phyloP scores from a whole-genome alignment of 2,888 invertebrate species.

The Coleophora deauratella region DNA sequence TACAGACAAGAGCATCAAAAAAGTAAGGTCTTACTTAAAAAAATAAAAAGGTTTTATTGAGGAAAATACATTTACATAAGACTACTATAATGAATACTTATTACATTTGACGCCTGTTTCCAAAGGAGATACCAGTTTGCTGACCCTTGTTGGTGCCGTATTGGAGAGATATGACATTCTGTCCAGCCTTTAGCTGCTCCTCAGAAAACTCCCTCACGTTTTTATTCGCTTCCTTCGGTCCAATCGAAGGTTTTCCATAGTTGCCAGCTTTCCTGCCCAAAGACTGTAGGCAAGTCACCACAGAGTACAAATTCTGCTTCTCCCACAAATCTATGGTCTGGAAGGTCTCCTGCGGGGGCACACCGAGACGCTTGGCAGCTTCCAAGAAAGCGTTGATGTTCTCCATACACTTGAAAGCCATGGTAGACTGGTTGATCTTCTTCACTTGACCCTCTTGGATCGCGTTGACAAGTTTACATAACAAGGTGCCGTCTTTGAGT shows the following conservation, averaged over 20 bases:
- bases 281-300: slow-evolving; percentile 94
- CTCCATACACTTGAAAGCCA: slow-evolving; percentile 99
- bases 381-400: slow-evolving; percentile 96
- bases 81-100: slow-evolving; percentile 23
- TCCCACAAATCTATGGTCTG: slow-evolving; percentile 99
- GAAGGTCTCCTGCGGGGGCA: slow-evolving; percentile 95
- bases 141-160: slow-evolving; percentile 98
- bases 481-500: slow-evolving; percentile 90
- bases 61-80: slow-evolving; percentile 21
- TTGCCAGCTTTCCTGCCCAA: slow-evolving; percentile 93
- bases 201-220: slow-evolving; percentile 94
- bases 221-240: slow-evolving; percentile 96
- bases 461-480: slow-evolving; percentile 92
- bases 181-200: slow-evolving; percentile 94
- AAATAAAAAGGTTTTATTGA: slow-evolving; percentile 47
- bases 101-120: slow-evolving; percentile 97
- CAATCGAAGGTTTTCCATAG: slow-evolving; percentile 90
- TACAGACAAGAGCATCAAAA: too few relatives aligned
- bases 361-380: slow-evolving; percentile 88
- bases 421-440: slow-evolving; percentile 90
- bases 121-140: slow-evolving; percentile 96
- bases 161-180: slow-evolving; percentile 94
- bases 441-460: slow-evolving; percentile 91
- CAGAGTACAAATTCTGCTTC: slow-evolving; percentile 96
- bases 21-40: too few relatives aligned